These are phyloP conservation scores for Pterobdella sp. DNA, from an alignment of 2,888 invertebrate genomes.

Conservation along the genomic window DNA sequence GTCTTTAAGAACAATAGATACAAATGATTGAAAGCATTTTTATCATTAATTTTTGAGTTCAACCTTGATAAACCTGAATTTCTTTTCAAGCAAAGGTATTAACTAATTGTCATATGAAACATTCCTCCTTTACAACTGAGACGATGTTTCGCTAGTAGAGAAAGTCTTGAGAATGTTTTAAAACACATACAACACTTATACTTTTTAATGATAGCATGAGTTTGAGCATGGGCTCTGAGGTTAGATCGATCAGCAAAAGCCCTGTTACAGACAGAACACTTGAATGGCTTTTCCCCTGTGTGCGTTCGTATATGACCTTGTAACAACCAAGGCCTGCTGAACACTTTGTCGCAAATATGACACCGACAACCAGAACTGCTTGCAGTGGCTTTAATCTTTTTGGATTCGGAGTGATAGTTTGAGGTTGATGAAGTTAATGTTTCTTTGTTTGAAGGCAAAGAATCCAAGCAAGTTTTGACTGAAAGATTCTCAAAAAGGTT, in stretches of 20 bases:
- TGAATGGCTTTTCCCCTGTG: slow-evolving; percentile 94
- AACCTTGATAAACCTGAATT: neutral
- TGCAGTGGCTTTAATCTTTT: neutral
- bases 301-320: slow-evolving; percentile 96
- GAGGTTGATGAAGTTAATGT: neutral
- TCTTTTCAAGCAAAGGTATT: neutral
- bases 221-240: slow-evolving; percentile 88
- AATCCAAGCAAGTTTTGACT: too few relatives aligned
- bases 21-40: too few relatives aligned
- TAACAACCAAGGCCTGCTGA: slow-evolving; percentile 89
- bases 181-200: slow-evolving; percentile 86
- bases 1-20: too few relatives aligned
- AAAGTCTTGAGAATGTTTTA: slow-evolving; percentile 94
- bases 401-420: neutral
- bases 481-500: too few relatives aligned
- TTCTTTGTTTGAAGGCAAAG: neutral
- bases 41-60: neutral
- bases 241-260: slow-evolving; percentile 95
- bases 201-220: slow-evolving; percentile 93
- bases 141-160: slow-evolving; percentile 81
- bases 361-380: slow-evolving; percentile 69
- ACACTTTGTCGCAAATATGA: slow-evolving; percentile 88
- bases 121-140: slow-evolving; percentile 62
- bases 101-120: neutral
- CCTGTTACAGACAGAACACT: slow-evolving; percentile 84